Evolutionary conservation across 2,113 vertebrate genomes (phyloP), one percentile per base, ranked within the genome.

Genomic region (Athene cunicularia): DNA sequence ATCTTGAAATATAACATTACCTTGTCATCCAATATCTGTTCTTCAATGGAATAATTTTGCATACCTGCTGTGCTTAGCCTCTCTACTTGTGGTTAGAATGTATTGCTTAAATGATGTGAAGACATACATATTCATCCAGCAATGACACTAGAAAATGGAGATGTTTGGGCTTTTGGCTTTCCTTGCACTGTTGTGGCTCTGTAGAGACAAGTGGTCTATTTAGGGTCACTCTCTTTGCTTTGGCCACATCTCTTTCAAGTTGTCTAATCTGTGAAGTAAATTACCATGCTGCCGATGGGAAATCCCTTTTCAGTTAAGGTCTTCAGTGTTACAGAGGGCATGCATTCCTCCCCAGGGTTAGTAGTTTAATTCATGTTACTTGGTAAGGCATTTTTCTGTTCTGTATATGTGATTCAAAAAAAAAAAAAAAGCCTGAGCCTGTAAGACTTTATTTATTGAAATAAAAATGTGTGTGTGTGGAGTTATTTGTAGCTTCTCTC

Each of bases 361-460:
- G 41, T 79, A 49, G 91, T 83, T 95, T 80, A 85, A 75, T 77
- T 86, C 88, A n/a, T 59, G n/a, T 91, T 62, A 86, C 32, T 81
- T 58, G 53, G 75, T 92, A 70, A 94, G 90, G 79, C 96, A 80
- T 63, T 95, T 94, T 94, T 85, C 86, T 97, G 80, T 93, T 97
- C 96, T 98, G 96, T 98, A 97, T 97, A 96, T 96, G 97, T 98
- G 98, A 97, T 95, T 97, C 8, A 47, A 94, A 95, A 47, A 93
- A 88, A 66, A 84, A 73, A 92, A 70, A 74, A 62, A 91, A 92
- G 64, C 87, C 95, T 95, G 92, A 94, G 68, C 91, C 86, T 96
- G 94, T 94, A 95, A 92, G 90, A 93, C 83, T 97, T 86, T 98
- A 96, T 97, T 97, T 97, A 98, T 98, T 98, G 95, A 98, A 98